phyloP scores from a whole-genome alignment of 2,888 invertebrate genomes.

The Ferrisia virgata region DNA sequence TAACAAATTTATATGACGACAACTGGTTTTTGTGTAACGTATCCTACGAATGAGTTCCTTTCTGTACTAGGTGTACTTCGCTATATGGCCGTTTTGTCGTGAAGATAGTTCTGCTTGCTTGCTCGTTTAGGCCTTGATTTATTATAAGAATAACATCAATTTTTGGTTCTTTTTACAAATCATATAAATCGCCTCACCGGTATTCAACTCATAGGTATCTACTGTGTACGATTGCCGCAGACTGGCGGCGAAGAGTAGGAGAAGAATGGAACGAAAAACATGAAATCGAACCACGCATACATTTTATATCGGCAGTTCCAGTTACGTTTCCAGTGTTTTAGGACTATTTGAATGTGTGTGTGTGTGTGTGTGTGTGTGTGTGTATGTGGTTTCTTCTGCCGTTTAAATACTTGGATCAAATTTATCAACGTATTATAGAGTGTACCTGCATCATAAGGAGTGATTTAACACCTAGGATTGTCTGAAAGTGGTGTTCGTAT shows the following conservation, averaged over 20 bases:
- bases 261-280: neutral
- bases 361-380: too few species aligned
- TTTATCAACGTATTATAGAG: neutral
- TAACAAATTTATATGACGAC: slow-evolving; percentile 11
- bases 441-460: neutral
- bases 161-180: slow-evolving; percentile 39
- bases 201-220: neutral
- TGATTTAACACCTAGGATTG: slow-evolving; percentile 6
- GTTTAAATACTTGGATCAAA: too few species aligned
- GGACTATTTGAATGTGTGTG: too few species aligned
- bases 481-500: neutral
- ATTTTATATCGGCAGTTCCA: slow-evolving; percentile 6
- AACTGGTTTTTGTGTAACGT: neutral
- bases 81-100: neutral
- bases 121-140: slow-evolving; percentile 16
- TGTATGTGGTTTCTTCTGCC: neutral
- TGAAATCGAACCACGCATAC: slow-evolving; percentile 28
- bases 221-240: too few species aligned
- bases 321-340: neutral
- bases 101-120: neutral
- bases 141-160: slow-evolving; percentile 39
- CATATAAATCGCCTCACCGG: slow-evolving; percentile 34
- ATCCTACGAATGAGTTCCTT: neutral
- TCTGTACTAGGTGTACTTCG: neutral
- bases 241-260: neutral